phyloP scores from a whole-genome alignment of 2,888 invertebrate genomes.

The Spodoptera picta region DNA sequence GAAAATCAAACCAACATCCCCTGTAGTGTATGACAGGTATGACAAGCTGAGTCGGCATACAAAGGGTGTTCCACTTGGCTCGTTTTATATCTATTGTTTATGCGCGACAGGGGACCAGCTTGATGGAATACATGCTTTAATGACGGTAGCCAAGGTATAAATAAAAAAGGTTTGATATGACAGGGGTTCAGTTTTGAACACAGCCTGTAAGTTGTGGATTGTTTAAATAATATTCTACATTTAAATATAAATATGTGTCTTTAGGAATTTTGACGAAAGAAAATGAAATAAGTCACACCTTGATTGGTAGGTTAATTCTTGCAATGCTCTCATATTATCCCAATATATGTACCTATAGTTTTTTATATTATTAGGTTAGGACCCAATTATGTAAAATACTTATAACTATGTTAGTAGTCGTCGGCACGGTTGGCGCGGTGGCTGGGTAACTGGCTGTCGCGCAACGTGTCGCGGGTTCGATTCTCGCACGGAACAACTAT shows the following conservation, averaged over 20 bases:
- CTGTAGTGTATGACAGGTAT: constrained; percentile 76
- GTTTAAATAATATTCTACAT: constrained; percentile 18
- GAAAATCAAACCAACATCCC: constrained; percentile 60
- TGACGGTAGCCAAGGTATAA: constrained; percentile 56
- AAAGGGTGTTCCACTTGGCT: constrained; percentile 86
- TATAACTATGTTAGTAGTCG: too few species aligned
- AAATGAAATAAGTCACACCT: too few species aligned
- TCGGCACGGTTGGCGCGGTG: too few species aligned
- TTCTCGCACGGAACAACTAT: too few species aligned
- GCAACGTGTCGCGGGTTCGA: too few species aligned
- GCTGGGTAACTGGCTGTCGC: too few species aligned
- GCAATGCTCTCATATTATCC: too few species aligned
- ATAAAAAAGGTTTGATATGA: constrained; percentile 59
- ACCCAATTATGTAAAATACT: too few species aligned
- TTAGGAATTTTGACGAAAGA: too few species aligned
- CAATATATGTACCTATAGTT: too few species aligned
- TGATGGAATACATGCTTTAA: constrained; percentile 77
- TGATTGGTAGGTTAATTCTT: too few species aligned
- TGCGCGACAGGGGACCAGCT: constrained; percentile 71
- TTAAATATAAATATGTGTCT: background rate
- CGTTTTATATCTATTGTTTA: constrained; percentile 87
- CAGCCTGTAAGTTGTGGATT: constrained; percentile 17
- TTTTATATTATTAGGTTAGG: too few species aligned
- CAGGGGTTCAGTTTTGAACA: constrained; percentile 49
- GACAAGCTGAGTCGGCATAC: constrained; percentile 81